A percentile compares a stretch with the other conserved stretches of the same genome.
Conservation (phyloP, 2,113 vertebrate species). For the Tursiops truncatus region DNA sequence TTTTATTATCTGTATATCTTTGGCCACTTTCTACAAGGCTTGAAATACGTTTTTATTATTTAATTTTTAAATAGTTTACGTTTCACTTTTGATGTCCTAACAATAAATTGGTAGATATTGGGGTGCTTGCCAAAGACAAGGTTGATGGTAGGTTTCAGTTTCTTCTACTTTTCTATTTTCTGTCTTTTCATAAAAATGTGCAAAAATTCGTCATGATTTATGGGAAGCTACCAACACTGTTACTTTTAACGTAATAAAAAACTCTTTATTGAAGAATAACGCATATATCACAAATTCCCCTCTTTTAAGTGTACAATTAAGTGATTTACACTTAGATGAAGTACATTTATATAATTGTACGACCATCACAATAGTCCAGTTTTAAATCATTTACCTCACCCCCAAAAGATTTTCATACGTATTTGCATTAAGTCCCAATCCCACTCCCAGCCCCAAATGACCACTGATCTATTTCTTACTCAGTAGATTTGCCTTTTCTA, state of each 20-base stretch:
- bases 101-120: neutral
- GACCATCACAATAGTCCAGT: neutral
- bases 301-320: neutral
- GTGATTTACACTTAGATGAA: neutral
- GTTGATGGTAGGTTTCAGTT: neutral
- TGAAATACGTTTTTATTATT: conserved; percentile 11
- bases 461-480: neutral
- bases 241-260: neutral
- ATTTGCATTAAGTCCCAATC: neutral
- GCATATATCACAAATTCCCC: neutral
- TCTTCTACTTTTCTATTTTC: neutral
- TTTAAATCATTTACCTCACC: neutral
- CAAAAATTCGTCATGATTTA: neutral
- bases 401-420: neutral
- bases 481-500: neutral
- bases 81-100: conserved; percentile 19
- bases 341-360: neutral
- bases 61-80: conserved; percentile 25
- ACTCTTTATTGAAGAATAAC: neutral
- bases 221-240: neutral
- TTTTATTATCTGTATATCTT: neutral
- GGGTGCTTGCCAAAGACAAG: neutral
- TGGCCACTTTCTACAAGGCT: neutral
- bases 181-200: neutral
- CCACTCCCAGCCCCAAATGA: neutral